Conservation (phyloP, 2,797 vertebrate genomes). For the Enteromius argenteus region DNA sequence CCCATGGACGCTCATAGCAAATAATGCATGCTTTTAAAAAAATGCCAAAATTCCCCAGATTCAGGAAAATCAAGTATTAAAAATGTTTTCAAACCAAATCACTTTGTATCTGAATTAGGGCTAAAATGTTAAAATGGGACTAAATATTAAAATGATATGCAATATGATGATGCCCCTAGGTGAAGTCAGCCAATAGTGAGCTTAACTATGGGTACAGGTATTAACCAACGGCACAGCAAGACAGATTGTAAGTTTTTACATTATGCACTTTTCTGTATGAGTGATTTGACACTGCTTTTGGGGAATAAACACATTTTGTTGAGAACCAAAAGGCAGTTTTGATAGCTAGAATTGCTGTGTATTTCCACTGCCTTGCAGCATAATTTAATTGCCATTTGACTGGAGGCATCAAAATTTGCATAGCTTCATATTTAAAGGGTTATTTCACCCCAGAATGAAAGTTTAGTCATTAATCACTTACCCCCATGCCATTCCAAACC, state of each 20-base stretch:
- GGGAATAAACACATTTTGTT: neutral
- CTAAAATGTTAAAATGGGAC: neutral
- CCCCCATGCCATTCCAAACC: too few relatives aligned
- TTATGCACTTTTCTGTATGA: neutral
- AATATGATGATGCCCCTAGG: neutral
- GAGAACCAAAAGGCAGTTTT: neutral
- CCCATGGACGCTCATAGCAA: neutral
- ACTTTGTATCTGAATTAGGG: neutral
- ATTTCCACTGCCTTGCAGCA: neutral
- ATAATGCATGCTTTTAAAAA: neutral
- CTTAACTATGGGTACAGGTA: neutral
- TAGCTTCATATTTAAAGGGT: neutral
- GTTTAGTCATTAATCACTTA: too few relatives aligned
- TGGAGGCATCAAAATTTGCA: neutral
- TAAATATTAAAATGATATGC: slow-evolving; percentile 26
- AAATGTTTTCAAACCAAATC: neutral
- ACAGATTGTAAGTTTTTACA: neutral
- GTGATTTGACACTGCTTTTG: slow-evolving; percentile 15
- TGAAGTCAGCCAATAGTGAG: neutral
- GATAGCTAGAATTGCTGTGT: neutral
- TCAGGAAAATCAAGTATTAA: neutral
- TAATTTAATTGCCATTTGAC: neutral
- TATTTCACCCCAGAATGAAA: too few relatives aligned
- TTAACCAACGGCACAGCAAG: neutral
- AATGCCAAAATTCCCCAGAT: neutral